Percentiles rank a stretch among this genome's conserved stretches.
Conservation (phyloP, 2,113 vertebrate genomes). For the Xiphias gladius region DNA sequence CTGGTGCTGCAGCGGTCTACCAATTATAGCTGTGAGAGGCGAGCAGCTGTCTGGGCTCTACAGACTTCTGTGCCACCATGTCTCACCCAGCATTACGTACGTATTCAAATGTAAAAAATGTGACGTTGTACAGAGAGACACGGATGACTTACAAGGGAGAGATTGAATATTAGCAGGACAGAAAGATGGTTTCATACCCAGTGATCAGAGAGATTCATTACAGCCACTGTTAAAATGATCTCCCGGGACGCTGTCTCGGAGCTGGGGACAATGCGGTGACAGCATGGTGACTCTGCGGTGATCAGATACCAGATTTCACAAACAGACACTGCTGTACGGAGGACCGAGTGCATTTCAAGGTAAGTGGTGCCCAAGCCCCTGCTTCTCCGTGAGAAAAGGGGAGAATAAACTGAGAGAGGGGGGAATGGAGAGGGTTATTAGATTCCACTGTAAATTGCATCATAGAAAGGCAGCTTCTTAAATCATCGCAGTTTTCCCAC, state of each 20-base stretch:
- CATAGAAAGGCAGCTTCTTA: constrained; percentile 36
- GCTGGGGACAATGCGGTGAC: constrained; percentile 12
- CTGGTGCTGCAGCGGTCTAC: constrained; percentile 58
- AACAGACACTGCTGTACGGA: constrained; percentile 18
- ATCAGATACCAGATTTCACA: constrained; percentile 39
- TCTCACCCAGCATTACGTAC: constrained; percentile 67
- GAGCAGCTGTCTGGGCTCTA: constrained; percentile 71
- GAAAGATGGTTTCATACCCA: constrained; percentile 22
- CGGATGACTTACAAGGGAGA: constrained; percentile 36
- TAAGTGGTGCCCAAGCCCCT: constrained; percentile 29
- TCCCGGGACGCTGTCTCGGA: constrained; percentile 26
- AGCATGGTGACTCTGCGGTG: constrained; percentile 12
- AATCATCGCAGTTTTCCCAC: constrained; percentile 29
- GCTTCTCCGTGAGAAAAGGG: constrained; percentile 27
- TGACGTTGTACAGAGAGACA: constrained; percentile 53
- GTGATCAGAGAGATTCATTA: constrained; percentile 61
- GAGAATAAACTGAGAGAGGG: constrained; percentile 35
- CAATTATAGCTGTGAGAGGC: constrained; percentile 76
- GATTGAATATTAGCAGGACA: constrained; percentile 2
- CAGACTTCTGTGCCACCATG: constrained; percentile 54
- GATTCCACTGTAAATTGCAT: constrained; percentile 45
- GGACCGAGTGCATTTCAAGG: constrained; percentile 34
- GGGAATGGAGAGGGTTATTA: constrained; percentile 38
- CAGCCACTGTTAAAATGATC: constrained; percentile 45
- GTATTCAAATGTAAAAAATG: constrained; percentile 55